Evolutionary conservation across 23 tunicate species (phyloP).

Genomic region (Pegea sp.): DNA sequence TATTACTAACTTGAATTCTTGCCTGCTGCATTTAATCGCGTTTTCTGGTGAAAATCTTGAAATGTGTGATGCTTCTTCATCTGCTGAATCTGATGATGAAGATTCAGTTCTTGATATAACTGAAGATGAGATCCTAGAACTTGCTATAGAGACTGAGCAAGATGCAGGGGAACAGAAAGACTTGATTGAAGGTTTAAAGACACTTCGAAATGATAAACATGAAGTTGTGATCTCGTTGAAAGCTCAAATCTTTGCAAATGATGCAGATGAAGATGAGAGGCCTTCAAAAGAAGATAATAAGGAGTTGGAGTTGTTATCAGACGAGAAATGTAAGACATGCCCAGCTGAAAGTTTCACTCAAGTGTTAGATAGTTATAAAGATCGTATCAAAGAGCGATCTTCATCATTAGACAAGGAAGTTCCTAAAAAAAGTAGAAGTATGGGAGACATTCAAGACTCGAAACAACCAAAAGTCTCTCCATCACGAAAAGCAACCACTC

Average conservation of each 20-base stretch:
- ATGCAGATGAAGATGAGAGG: conserved; percentile 4
- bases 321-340: conserved; percentile 32
- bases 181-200: conserved; percentile 31
- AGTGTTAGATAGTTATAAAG: conserved; percentile 8
- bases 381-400: conserved; percentile 4
- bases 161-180: conserved; percentile 41
- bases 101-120: conserved; percentile 19
- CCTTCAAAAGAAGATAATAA: conserved; percentile 5
- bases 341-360: conserved; percentile 28
- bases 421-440: conserved; percentile 37
- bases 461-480: conserved; percentile 7
- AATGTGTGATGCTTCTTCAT: conserved; percentile 1
- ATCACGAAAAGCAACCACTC: conserved; percentile 1
- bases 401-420: neutral
- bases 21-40: too few relatives aligned
- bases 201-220: conserved; percentile 18
- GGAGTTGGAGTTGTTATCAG: conserved; percentile 22
- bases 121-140: conserved; percentile 40
- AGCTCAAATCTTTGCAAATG: conserved; percentile 17
- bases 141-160: conserved; percentile 62
- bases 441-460: conserved; percentile 35
- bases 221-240: conserved; percentile 34
- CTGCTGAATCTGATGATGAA: neutral
- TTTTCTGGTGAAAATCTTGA: neutral
- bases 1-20: too few relatives aligned